Evolutionary conservation across 2,113 vertebrate genomes (phyloP), one percentile per base, ranked within the genome.

Genomic region (Platichthys flesus): DNA sequence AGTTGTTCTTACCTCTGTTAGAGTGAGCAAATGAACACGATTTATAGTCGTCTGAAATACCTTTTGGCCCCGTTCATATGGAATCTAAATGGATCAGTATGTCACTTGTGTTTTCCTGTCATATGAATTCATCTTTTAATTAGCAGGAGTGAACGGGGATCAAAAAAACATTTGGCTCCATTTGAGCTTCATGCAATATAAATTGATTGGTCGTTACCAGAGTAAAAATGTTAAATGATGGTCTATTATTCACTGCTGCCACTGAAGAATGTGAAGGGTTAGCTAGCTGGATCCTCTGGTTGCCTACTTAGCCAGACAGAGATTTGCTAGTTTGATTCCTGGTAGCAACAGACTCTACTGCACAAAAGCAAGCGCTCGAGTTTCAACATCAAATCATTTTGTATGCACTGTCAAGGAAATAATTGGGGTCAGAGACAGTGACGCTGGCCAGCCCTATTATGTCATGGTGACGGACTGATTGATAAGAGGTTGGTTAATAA

Each of bases 181-280:
- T 57, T 78, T 58, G 57, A 21, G 60, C 85, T 79, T 81, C 62
- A 74, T 24, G 61, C 42, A 31, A 62, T 76, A 81, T 70, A 62
- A 81, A 76, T 70, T 55, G 21, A 76, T 60, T 77, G 45, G 2
- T 74, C 26, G 13, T 74, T 74, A 73, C 31, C 51, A 59, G 47
- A 74, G 59, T 35, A 67, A 76, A 81, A 66, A 37, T 54, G 5
- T 26, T 55, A 42, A 13, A 12, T 10, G 13, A 42, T 42, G 3
- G n/a, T 67, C 45, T 56, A 40, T 66, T 73, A 10, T 51, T 66
- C 40, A 77, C 54, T 45, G 52, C 49, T 10, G n/a, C 31, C 42
- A 45, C 21, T 49, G 35, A 23, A 59, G 71, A 81, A 87, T 76
- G 74, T 20, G 31, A 31, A 62, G 45, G 58, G 26, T 69, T 80